These are phyloP conservation scores for Anguilla obscura DNA, from an alignment of 2,797 vertebrate genomes.

Conservation along the genomic window DNA sequence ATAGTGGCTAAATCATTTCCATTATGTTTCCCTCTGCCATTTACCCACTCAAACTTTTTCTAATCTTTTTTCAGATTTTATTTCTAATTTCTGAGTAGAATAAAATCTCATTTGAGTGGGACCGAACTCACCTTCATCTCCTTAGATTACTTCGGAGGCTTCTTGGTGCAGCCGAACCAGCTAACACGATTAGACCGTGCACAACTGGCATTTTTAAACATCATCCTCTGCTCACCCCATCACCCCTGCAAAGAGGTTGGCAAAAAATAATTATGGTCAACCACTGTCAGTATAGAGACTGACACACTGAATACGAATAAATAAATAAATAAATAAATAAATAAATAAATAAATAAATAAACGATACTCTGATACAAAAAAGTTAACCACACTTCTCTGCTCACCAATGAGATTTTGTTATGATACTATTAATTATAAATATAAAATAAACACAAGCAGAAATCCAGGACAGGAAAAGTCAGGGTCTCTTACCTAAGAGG, in stretches of 20 bases:
- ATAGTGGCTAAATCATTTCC: not conserved
- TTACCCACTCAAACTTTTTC: not conserved
- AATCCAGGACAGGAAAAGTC: not conserved
- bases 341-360: not conserved
- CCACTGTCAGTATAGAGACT: not conserved
- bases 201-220: not conserved
- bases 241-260: not conserved
- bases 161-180: not conserved
- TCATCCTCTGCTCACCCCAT: not conserved
- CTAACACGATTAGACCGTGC: not conserved
- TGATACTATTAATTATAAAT: not conserved
- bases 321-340: not conserved
- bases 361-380: not conserved
- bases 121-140: not conserved
- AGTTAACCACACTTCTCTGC: not conserved
- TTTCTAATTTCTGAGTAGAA: not conserved
- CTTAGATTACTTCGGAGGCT: not conserved
- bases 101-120: not conserved
- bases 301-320: not conserved
- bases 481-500: not conserved
- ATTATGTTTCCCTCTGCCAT: not conserved
- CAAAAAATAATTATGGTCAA: not conserved
- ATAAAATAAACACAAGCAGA: not conserved
- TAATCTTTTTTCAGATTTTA: not conserved
- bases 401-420: not conserved